Percentiles rank a stretch among this genome's conserved stretches.
Evolutionary conservation across 1,140 invertebrate genomes (phyloP).

Genomic region (Harpegnathos saltator): DNA sequence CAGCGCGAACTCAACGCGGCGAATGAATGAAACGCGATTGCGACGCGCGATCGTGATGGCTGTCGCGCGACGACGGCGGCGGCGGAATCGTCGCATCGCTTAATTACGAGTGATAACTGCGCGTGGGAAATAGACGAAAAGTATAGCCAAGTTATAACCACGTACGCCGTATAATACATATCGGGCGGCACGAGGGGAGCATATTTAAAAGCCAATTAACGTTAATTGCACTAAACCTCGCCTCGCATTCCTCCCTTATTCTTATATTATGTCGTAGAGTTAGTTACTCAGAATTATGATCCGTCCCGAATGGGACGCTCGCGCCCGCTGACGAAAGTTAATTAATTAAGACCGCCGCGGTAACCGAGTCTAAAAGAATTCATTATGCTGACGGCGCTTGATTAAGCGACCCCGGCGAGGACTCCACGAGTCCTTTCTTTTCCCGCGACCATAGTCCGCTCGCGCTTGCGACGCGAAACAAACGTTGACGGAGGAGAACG

Average conservation of each 20-base stretch:
- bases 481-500: not conserved
- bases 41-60: no score
- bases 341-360: constrained; percentile 9
- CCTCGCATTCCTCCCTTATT: not conserved
- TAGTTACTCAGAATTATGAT: not conserved
- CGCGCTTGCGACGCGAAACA: not conserved
- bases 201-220: constrained; percentile 20
- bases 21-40: no score
- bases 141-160: no score
- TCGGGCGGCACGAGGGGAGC: not conserved
- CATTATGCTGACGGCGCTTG: constrained; percentile 1
- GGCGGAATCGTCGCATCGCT: no score
- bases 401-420: constrained; percentile 3
- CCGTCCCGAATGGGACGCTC: not conserved
- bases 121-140: no score
- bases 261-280: not conserved
- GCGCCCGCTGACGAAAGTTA: not conserved
- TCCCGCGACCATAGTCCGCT: not conserved
- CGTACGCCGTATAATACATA: not conserved
- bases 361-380: constrained; percentile 15
- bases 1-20: no score
- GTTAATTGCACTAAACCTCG: constrained; percentile 9
- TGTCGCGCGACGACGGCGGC: no score
- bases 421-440: not conserved
- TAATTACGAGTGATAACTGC: no score